phyloP scores from a whole-genome alignment of 92 coral and sea anemone species.

The Anthopleura xanthogrammica region DNA sequence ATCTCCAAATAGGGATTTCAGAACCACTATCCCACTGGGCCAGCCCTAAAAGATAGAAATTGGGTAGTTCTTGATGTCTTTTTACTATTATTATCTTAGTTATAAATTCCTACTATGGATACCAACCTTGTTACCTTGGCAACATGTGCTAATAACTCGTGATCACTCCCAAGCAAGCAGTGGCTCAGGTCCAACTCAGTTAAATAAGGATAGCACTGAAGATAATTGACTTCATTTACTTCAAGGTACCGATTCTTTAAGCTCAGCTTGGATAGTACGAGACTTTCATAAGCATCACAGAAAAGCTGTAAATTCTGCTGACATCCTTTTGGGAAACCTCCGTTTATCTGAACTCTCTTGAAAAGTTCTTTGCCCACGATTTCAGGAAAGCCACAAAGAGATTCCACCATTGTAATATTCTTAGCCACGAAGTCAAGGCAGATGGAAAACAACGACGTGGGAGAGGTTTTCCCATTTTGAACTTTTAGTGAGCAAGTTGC shows the following conservation, averaged over 20 bases:
- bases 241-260: slow-evolving; percentile 53
- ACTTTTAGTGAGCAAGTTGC: slow-evolving; percentile 46
- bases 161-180: slow-evolving; percentile 79
- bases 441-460: slow-evolving; percentile 65
- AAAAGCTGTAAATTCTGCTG: slow-evolving; percentile 59
- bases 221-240: slow-evolving; percentile 52
- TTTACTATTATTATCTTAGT: background rate
- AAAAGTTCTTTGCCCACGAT: slow-evolving; percentile 84
- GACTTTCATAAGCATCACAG: slow-evolving; percentile 77
- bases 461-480: slow-evolving; percentile 34
- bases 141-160: slow-evolving; percentile 66
- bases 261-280: slow-evolving; percentile 60
- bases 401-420: slow-evolving; percentile 87
- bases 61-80: too few species aligned
- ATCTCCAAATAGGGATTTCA: too few species aligned
- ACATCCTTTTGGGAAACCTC: slow-evolving; percentile 27
- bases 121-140: slow-evolving; percentile 70
- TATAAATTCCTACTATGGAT: background rate
- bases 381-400: slow-evolving; percentile 84
- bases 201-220: slow-evolving; percentile 60
- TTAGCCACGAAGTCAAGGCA: slow-evolving; percentile 91
- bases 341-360: slow-evolving; percentile 49
- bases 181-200: slow-evolving; percentile 81
- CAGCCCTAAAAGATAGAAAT: too few species aligned
- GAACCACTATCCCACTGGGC: too few species aligned